phyloP scores from a whole-genome alignment of 2,113 vertebrate genomes.

The Vulpes ferrilata region DNA sequence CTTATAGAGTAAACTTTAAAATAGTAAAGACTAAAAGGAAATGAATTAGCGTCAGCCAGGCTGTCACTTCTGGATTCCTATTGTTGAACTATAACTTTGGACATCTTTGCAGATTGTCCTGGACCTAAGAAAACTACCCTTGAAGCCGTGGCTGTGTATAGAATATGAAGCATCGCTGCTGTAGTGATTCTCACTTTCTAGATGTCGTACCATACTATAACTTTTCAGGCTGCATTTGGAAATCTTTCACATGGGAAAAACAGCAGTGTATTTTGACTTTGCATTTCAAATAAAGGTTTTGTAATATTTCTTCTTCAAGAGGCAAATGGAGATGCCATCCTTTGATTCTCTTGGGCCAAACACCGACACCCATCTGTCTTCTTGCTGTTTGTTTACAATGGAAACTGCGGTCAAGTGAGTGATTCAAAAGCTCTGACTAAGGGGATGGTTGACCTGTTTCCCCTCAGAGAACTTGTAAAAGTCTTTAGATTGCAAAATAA shows the following conservation, averaged over 20 bases:
- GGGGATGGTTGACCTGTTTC: conserved; percentile 90
- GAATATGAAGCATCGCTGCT: conserved; percentile 86
- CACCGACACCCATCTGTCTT: conserved; percentile 87
- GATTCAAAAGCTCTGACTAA: conserved; percentile 89
- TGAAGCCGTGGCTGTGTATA: conserved; percentile 84
- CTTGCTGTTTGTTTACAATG: conserved; percentile 86
- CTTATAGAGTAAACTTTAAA: conserved; percentile 28
- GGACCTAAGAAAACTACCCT: conserved; percentile 85
- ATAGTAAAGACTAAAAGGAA: conserved; percentile 71
- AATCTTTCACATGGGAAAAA: conserved; percentile 89
- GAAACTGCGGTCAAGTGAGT: conserved; percentile 93
- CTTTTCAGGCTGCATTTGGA: conserved; percentile 87
- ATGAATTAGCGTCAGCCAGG: conserved; percentile 84
- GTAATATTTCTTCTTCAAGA: conserved; percentile 95
- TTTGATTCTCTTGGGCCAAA: conserved; percentile 91
- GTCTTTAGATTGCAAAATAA: conserved; percentile 92
- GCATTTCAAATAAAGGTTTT: conserved; percentile 93
- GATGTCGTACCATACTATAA: conserved; percentile 83
- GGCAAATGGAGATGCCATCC: conserved; percentile 93
- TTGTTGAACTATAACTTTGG: conserved; percentile 87
- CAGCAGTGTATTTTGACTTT: conserved; percentile 89
- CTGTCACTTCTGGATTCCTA: conserved; percentile 85
- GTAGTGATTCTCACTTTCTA: conserved; percentile 86
- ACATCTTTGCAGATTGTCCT: conserved; percentile 86
- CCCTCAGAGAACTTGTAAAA: conserved; percentile 89